Conservation (phyloP, 2,113 vertebrate genomes). For the Mormyrus iriodes region DNA sequence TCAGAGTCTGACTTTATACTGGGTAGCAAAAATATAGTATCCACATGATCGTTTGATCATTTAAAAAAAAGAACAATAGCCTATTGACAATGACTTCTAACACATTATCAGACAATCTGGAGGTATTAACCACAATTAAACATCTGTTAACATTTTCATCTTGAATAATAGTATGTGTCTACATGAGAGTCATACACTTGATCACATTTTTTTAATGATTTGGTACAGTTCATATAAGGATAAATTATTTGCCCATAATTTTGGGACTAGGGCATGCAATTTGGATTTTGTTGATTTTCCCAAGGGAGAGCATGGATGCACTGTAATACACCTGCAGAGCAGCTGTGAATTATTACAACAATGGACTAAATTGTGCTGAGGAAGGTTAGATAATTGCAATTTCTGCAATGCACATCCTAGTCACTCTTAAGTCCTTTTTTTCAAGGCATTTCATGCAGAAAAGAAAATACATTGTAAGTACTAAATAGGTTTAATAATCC, state of each 20-base stretch:
- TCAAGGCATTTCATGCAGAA: neutral
- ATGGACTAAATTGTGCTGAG: neutral
- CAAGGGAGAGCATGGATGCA: neutral
- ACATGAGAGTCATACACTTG: neutral
- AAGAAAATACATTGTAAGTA: neutral
- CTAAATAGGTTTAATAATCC: constrained; percentile 12
- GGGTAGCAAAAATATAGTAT: neutral
- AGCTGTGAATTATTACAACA: neutral
- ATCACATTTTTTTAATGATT: neutral
- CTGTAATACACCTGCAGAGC: neutral
- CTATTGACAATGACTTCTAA: neutral
- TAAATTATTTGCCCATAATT: neutral
- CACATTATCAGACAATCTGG: neutral
- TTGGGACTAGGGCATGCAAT: neutral
- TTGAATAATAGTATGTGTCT: neutral
- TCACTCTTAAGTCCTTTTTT: neutral
- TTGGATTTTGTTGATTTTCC: neutral
- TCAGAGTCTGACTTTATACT: neutral
- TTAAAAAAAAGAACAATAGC: neutral
- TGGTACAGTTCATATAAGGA: neutral
- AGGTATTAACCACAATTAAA: neutral
- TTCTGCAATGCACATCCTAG: neutral
- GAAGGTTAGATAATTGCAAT: constrained; percentile 14
- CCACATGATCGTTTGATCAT: neutral
- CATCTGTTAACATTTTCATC: neutral